Base-by-base conservation (phyloP, 2,113 vertebrate genomes). In the Sceloporus tristichus region DNA sequence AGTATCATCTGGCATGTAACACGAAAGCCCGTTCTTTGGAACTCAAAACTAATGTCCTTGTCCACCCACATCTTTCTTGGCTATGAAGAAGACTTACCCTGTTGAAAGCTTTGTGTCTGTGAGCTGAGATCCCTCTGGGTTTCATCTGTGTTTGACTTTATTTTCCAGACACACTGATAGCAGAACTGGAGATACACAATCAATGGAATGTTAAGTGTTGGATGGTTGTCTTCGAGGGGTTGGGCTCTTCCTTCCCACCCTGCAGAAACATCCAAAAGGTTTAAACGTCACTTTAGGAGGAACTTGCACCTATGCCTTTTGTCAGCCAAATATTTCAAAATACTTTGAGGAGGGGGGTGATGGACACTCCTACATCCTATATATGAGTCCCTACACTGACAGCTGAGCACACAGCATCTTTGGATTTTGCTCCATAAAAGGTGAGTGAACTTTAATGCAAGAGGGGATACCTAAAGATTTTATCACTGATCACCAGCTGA, bases 401-500 rank as follows among this genome's bases (percentile, higher is more conserved):
- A 34, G 9, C 11, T 86, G 29, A 79, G 29, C 76, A 5, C 66
- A 79, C 13, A 25, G 18, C 77, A 54, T 48, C 42, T 0, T 70
- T 79, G 29, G 25, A 19, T 54, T 42, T 29, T 40, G 62, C 42
- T 53, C 27, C 10, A 10, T 16, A 70, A 54, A 70, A 86, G 85
- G 85, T 86, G 76, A 86, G 85, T 79, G 62, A 21, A 25, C n/a
- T 56, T 70, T 56, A 42, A 23, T 71, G 42, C 18, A 38, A 70
- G n/a, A 54, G 21, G 34, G 59, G 11, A 42, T n/a, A 2, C 23
- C 23, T 29, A 6, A 66, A 53, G 38, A 70, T 48, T 70, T 84
- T 82, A 82, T 11, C 10, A 18, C 38, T 68, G 40, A 18, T 18
- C 1, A 13, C 59, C 40, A 8, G 38, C 11, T 27, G 74, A 7